Base-by-base conservation (phyloP, 1,140 invertebrate genomes). In the Scaptomyza montana region DNA sequence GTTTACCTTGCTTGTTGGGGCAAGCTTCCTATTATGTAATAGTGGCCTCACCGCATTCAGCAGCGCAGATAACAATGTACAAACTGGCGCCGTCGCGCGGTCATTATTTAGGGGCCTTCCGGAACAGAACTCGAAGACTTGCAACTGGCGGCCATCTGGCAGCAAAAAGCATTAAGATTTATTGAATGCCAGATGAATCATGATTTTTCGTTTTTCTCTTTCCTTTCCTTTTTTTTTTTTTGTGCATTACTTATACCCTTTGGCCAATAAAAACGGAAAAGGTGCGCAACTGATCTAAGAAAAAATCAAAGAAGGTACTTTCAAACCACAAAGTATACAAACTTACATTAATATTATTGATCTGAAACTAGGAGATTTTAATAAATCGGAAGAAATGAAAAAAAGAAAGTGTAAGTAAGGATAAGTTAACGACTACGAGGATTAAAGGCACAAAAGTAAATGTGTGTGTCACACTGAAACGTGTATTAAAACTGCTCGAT, bases 51-150 rank as follows among this genome's bases (percentile, higher is more conserved):
- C 30, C 7, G 30, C 30, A 3, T 33, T 7, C 7, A 6, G 30
- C 30, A 36, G 16, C n/a, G 28, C 56, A 47, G 69, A 72, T 72
- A 72, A 72, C 69, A 72, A 66, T 72, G 69, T 86, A 87, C 82
- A 86, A 86, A 86, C 78, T 86, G 82, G 78, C 82, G 82, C 78
- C 69, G 59, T 66, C 56, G 47, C 74, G 68, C 69, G 84, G 76
- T 89, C 82, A 87, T 87, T 87, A 87, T 86, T 87, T 89, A 87
- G 69, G 54, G 47, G 53, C 69, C 77, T 80, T 85, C 80, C 66
- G 50, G 53, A 79, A 60, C 84, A 87, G 78, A 55, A 53, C 63
- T 45, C 68, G 19, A 9, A 36, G 7, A 43, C 50, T 57, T 62
- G 45, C 47, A 67, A 50, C 57, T 76, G 64, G 51, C 67, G 67